phyloP scores from a whole-genome alignment of 2,797 vertebrate species.

The Podarcis siculus region DNA sequence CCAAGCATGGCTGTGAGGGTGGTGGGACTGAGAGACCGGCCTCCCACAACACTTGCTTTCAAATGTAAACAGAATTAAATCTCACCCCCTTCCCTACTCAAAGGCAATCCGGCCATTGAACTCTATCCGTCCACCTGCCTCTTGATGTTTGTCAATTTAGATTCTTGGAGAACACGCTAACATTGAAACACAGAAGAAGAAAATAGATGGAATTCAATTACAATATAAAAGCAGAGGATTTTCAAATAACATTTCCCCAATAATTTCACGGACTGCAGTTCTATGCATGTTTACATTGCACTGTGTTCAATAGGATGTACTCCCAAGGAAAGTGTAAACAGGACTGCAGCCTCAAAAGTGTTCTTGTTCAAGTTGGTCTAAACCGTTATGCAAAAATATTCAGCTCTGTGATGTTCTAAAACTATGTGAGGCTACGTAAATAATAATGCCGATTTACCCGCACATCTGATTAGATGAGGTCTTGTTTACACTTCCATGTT shows the following conservation, averaged over 20 bases:
- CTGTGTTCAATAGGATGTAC: not conserved
- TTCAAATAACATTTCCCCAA: not conserved
- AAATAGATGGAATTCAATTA: not conserved
- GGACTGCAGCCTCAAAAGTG: not conserved
- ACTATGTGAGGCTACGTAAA: not conserved
- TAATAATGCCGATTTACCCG: not conserved
- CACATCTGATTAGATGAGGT: slow-evolving; percentile 11
- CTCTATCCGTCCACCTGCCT: not conserved
- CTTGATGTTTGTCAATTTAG: not conserved
- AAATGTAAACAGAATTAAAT: no score
- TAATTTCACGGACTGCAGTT: not conserved
- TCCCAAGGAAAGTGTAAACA: not conserved
- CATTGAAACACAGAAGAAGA: not conserved
- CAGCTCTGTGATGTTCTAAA: not conserved
- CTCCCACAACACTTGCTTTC: no score
- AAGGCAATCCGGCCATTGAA: not conserved
- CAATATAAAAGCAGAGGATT: not conserved
- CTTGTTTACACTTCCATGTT: slow-evolving; percentile 8
- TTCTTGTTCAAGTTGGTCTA: not conserved
- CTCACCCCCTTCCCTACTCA: no score
- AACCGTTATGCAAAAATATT: not conserved
- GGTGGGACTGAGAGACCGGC: no score
- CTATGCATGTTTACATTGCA: not conserved
- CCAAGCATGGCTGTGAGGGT: no score
- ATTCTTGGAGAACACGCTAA: not conserved